Evolutionary conservation across 2,888 invertebrate species (phyloP).

Genomic region (Phyto melanocephala): DNA sequence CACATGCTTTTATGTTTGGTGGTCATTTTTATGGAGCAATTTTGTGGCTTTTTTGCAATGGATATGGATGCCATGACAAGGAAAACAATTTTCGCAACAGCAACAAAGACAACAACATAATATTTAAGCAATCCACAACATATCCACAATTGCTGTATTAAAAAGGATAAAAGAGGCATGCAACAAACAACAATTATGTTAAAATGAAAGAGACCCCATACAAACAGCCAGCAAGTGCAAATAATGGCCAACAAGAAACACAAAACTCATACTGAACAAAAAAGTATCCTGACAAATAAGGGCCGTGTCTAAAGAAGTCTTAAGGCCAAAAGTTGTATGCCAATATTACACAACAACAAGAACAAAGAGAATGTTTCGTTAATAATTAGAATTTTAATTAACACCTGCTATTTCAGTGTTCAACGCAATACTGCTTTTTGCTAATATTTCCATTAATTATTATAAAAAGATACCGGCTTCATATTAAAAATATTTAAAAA

Average conservation of each 20-base stretch:
- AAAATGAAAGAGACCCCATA: slow-evolving; percentile 29
- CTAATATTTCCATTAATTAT: slow-evolving; percentile 38
- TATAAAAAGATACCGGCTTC: background rate
- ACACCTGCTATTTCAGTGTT: slow-evolving; percentile 58
- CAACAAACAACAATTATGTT: slow-evolving; percentile 13
- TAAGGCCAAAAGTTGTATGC: background rate
- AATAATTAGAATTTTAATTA: slow-evolving; percentile 61
- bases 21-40: slow-evolving; percentile 65
- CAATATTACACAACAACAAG: background rate
- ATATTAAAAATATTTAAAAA: background rate
- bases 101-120: no score
- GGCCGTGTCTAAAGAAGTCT: background rate
- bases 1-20: slow-evolving; percentile 65
- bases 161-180: background rate
- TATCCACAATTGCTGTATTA: slow-evolving; percentile 59
- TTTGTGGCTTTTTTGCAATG: slow-evolving; percentile 59
- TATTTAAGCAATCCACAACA: slow-evolving; percentile 62
- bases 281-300: background rate
- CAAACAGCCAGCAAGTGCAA: slow-evolving; percentile 46
- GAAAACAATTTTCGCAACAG: slow-evolving; percentile 46
- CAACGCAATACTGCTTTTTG: background rate
- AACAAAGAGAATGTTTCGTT: slow-evolving; percentile 19
- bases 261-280: no score
- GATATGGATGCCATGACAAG: slow-evolving; percentile 31
- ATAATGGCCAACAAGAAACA: slow-evolving; percentile 40